These are phyloP conservation scores for Oeneis ivallda DNA, from an alignment of 2,888 invertebrate genomes.

Conservation along the genomic window DNA sequence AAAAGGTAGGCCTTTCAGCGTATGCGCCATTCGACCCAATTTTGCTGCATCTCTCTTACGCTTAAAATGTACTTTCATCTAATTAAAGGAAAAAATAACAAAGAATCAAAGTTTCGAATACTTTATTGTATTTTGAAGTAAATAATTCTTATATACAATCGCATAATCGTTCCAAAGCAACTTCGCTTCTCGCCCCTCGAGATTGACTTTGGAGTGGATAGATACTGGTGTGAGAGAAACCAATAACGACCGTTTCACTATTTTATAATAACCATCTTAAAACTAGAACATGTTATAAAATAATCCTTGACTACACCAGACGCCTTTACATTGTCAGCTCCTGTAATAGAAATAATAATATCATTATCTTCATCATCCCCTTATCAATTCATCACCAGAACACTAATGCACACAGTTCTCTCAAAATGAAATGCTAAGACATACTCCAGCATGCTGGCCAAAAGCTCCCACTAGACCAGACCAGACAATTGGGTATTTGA, in stretches of 20 bases:
- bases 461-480: no score
- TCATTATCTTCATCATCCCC: no score
- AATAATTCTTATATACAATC: slow-evolving; percentile 63
- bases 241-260: not conserved
- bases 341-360: slow-evolving; percentile 50
- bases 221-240: slow-evolving; percentile 38
- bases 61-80: not conserved
- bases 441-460: no score
- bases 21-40: no score
- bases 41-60: no score
- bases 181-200: slow-evolving; percentile 24
- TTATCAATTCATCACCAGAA: no score
- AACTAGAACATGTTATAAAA: slow-evolving; percentile 54
- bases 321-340: slow-evolving; percentile 81
- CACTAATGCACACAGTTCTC: no score
- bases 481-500: no score
- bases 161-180: slow-evolving; percentile 42
- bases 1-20: no score
- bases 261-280: slow-evolving; percentile 54
- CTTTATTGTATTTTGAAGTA: slow-evolving; percentile 56
- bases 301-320: slow-evolving; percentile 49
- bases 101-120: slow-evolving; percentile 27
- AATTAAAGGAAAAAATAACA: not conserved
- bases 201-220: slow-evolving; percentile 42
- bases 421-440: no score